Evolutionary conservation across 1,140 invertebrate genomes (phyloP).

Genomic region (Drosophila nasuta): DNA sequence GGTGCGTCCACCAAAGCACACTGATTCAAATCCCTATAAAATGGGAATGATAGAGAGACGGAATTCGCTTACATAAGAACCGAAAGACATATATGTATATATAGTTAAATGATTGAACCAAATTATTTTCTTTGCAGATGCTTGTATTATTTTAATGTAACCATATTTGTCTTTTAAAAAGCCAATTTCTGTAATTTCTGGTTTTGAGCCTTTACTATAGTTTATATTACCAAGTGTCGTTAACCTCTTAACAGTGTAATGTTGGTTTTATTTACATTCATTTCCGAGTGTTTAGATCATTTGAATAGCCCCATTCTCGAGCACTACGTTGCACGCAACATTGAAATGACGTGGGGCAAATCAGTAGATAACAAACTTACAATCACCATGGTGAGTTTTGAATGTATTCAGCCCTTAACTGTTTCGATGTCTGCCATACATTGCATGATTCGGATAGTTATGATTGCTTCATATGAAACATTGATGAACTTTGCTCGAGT

Average conservation of each 20-base stretch:
- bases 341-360: slow-evolving; percentile 63
- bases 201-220: too few relatives aligned
- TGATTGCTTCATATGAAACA: slow-evolving; percentile 59
- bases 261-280: slow-evolving; percentile 47
- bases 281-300: slow-evolving; percentile 44
- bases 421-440: neutral
- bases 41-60: neutral
- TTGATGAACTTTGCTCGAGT: slow-evolving; percentile 50
- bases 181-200: too few relatives aligned
- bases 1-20: slow-evolving; percentile 1
- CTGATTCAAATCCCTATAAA: neutral
- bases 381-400: slow-evolving; percentile 67
- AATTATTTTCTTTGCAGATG: too few relatives aligned
- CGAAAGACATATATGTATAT: too few relatives aligned
- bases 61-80: too few relatives aligned
- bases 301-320: neutral
- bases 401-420: slow-evolving; percentile 23
- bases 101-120: too few relatives aligned
- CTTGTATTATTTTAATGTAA: too few relatives aligned
- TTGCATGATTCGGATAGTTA: slow-evolving; percentile 43
- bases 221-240: too few relatives aligned
- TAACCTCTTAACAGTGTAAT: too few relatives aligned
- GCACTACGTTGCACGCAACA: slow-evolving; percentile 62
- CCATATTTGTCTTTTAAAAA: too few relatives aligned
- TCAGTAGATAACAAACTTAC: slow-evolving; percentile 68